These are phyloP conservation scores for Charaxes varanes DNA, from an alignment of 1,140 invertebrate species.

Conservation along the genomic window DNA sequence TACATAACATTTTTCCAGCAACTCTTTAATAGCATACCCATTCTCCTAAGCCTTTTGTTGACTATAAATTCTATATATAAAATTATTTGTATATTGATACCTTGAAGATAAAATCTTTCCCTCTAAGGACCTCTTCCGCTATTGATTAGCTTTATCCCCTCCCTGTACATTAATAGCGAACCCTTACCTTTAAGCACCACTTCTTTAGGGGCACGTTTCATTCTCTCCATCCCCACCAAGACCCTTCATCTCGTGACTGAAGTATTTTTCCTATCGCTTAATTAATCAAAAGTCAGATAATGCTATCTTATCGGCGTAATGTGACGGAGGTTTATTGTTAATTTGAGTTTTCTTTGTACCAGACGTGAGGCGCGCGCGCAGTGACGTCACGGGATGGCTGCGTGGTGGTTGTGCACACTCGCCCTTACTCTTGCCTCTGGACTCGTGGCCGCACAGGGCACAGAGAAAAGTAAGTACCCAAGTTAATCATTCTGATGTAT, in stretches of 20 bases:
- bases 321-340: slow-evolving; percentile 27
- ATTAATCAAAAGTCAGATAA: slow-evolving; percentile 60
- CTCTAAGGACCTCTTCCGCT: no score
- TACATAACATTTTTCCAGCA: no score
- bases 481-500: no score
- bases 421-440: slow-evolving; percentile 25
- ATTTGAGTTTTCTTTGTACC: slow-evolving; percentile 38
- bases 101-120: no score
- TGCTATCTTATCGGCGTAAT: slow-evolving; percentile 47
- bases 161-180: no score
- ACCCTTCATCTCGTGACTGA: slow-evolving; percentile 51
- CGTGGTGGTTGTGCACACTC: slow-evolving; percentile 28
- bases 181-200: no score
- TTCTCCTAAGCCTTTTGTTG: no score
- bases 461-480: slow-evolving; percentile 52
- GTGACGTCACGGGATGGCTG: slow-evolving; percentile 37
- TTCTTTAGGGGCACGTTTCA: no score
- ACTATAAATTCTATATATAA: no score
- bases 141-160: no score
- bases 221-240: slow-evolving; percentile 21
- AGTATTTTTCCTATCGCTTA: slow-evolving; percentile 62
- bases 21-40: no score
- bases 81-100: no score
- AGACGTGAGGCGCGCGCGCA: slow-evolving; percentile 39
- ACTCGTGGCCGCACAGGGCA: slow-evolving; percentile 38